Evolutionary conservation across 1,140 invertebrate genomes (phyloP), one percentile per base, ranked within the genome.

Genomic region (Papilio helenus): DNA sequence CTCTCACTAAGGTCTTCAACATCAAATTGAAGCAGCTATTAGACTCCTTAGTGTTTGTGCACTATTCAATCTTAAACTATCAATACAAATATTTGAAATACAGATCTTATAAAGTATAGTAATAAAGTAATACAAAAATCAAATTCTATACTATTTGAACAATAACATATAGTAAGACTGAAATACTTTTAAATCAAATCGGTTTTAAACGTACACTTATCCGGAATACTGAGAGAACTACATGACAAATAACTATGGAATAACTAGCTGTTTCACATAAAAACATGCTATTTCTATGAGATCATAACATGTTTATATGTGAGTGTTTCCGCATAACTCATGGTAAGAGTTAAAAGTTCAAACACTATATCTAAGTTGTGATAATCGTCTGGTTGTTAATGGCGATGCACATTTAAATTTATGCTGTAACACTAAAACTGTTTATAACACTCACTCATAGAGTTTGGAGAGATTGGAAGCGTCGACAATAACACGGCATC

Each of bases 21-120:
- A 20, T 20, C 20, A 58, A 58, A 58, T 20, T 23, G 23, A 26
- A 61, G 9, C 23, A 23, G 10, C 3, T 68, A 1, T 18, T 3
- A 7, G 16, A 16, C 3, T 26, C 14, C 12, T 29, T 68, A 68
- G 61, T 34, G 61, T 29, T 29, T 68, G 26, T 68, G 23, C 26
- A 29, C 14, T 16, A 29, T 29, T 29, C 23, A 68, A 18, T 68
- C 23, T 68, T 68, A 68, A 29, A 68, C 61, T 68, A 68, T 65
- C 23, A 68, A 68, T 68, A 68, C 61, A 29, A 26, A 29, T 68
- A 29, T 68, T 68, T 29, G 23, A 29, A 68, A 68, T 68, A 68
- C 61, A 68, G 61, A 68, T 68, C 61, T 68, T 68, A 65, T 65
- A 8, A 39, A 20, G 10, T 29, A 68, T 16, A 68, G 61, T 29